Percentiles rank a stretch among this genome's conserved stretches.
Evolutionary conservation across 2,888 invertebrate genomes (phyloP).

Genomic region (Polylopha cassiicola): DNA sequence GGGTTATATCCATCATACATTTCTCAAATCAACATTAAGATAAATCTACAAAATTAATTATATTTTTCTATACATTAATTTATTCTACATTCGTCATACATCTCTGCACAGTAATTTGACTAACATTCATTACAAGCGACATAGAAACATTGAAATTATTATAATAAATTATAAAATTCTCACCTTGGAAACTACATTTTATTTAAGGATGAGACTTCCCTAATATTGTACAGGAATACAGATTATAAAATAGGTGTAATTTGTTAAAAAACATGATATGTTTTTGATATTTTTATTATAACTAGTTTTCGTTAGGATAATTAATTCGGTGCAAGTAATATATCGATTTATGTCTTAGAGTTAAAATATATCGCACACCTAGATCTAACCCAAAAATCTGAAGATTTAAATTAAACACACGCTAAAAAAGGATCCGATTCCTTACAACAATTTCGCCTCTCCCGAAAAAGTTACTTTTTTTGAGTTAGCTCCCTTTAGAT

Average conservation of each 20-base stretch:
- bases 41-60: conserved; percentile 41
- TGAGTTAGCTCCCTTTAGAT: no score
- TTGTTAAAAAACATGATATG: conserved; percentile 9
- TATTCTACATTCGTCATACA: conserved; percentile 43
- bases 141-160: conserved; percentile 16
- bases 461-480: no score
- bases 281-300: conserved; percentile 10
- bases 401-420: background rate
- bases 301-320: conserved; percentile 7
- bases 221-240: conserved; percentile 16
- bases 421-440: no score
- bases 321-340: conserved; percentile 10
- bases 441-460: no score
- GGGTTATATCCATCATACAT: background rate
- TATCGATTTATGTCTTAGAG: no score
- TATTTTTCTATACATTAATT: conserved; percentile 61
- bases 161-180: conserved; percentile 24
- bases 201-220: background rate
- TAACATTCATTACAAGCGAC: conserved; percentile 36
- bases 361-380: no score
- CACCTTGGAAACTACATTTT: conserved; percentile 23
- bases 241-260: conserved; percentile 17
- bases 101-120: conserved; percentile 34
- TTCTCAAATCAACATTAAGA: conserved; percentile 64
- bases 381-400: background rate